phyloP scores from a whole-genome alignment of 2,113 vertebrate species.

The Oryzias curvinotus region DNA sequence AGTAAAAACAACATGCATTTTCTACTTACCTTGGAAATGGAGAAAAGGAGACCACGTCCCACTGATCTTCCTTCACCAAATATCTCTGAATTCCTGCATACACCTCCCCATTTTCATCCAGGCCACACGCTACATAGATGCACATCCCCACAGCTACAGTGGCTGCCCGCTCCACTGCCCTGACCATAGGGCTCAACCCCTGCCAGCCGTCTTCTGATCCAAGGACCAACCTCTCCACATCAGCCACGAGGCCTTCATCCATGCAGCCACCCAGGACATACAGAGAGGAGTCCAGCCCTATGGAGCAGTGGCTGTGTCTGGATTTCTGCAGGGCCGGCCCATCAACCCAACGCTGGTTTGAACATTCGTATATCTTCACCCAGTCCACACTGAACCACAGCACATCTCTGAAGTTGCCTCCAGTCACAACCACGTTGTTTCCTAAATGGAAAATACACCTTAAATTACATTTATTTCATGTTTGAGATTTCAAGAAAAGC shows the following conservation, averaged over 20 bases:
- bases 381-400: slow-evolving; percentile 89
- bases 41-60: slow-evolving; percentile 86
- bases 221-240: slow-evolving; percentile 80
- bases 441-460: slow-evolving; percentile 35
- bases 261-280: slow-evolving; percentile 85
- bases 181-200: slow-evolving; percentile 77
- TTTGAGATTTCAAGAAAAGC: too few relatives aligned
- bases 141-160: slow-evolving; percentile 59
- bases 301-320: slow-evolving; percentile 84
- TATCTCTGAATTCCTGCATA: slow-evolving; percentile 86
- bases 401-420: slow-evolving; percentile 85
- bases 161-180: slow-evolving; percentile 85
- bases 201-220: slow-evolving; percentile 77
- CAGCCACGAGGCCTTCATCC: slow-evolving; percentile 78
- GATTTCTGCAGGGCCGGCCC: slow-evolving; percentile 83
- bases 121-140: slow-evolving; percentile 85
- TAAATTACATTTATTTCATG: not conserved
- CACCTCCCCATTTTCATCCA: slow-evolving; percentile 87
- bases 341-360: slow-evolving; percentile 80
- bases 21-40: slow-evolving; percentile 82
- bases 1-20: not conserved
- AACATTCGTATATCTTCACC: slow-evolving; percentile 82
- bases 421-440: slow-evolving; percentile 79
- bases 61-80: slow-evolving; percentile 70
- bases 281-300: slow-evolving; percentile 73